Evolutionary conservation across 2,113 vertebrate species (phyloP).

Genomic region (Gavialis gangeticus): DNA sequence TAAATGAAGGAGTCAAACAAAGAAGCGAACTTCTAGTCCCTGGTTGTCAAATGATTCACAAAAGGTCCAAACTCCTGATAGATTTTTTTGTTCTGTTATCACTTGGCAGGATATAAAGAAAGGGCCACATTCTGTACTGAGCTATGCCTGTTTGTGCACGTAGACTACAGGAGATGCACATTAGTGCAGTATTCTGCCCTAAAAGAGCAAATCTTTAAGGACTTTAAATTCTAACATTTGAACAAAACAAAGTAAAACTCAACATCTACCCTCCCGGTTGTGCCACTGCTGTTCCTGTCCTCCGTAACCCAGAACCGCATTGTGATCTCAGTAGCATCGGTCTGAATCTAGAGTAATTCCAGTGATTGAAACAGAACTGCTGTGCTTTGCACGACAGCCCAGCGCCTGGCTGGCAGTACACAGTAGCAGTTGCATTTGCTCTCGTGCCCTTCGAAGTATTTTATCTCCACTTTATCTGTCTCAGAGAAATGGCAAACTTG

Average conservation of each 20-base stretch:
- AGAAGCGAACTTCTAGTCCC: constrained; percentile 68
- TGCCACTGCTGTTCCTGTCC: neutral
- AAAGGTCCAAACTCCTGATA: constrained; percentile 43
- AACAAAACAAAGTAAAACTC: neutral
- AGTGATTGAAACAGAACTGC: neutral
- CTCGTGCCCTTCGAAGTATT: neutral
- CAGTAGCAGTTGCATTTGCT: neutral
- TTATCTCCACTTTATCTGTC: neutral
- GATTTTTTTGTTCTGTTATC: constrained; percentile 58
- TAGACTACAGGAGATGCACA: neutral
- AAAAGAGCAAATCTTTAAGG: neutral
- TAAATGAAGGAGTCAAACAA: constrained; percentile 59
- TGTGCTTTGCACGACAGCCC: neutral
- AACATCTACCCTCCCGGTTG: neutral
- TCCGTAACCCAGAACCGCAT: neutral
- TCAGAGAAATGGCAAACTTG: constrained; percentile 13
- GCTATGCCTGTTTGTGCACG: neutral
- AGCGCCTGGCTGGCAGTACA: neutral
- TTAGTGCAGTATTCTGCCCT: neutral
- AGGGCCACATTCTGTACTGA: neutral
- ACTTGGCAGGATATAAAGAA: constrained; percentile 64
- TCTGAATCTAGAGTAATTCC: neutral
- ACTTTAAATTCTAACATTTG: neutral
- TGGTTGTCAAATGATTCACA: constrained; percentile 63
- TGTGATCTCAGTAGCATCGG: neutral